Conservation (phyloP, 2,113 vertebrate genomes). For the Anhinga anhinga region DNA sequence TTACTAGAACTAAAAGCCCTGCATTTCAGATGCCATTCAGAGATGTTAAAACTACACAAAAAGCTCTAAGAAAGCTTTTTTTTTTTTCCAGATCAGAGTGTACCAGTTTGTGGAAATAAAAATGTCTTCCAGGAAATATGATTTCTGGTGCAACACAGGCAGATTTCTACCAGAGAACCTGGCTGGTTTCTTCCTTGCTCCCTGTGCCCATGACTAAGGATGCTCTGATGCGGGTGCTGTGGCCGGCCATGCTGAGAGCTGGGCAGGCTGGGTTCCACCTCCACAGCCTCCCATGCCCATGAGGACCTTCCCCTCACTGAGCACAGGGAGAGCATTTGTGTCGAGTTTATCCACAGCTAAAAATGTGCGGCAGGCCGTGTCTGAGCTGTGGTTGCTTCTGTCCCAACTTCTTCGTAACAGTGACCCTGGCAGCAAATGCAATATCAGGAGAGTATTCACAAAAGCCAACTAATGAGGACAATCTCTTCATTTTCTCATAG, state of each 20-base stretch:
- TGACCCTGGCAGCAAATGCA: not conserved
- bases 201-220: not conserved
- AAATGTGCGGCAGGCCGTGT: not conserved
- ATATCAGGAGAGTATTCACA: not conserved
- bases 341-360: not conserved
- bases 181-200: not conserved
- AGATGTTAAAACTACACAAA: not conserved
- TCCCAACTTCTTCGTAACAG: not conserved
- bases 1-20: not conserved
- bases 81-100: not conserved
- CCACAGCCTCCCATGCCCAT: not conserved
- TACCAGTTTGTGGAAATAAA: not conserved
- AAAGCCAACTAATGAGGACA: not conserved
- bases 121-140: not conserved
- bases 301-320: not conserved
- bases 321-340: not conserved
- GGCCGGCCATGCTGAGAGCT: not conserved
- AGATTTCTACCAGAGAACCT: not conserved
- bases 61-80: not conserved
- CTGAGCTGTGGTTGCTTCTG: not conserved
- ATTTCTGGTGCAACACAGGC: not conserved
- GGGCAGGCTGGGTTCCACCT: not conserved
- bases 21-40: slow-evolving; percentile 2
- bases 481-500: not conserved
- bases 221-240: not conserved